Evolutionary conservation across 2,113 vertebrate species (phyloP).

Genomic region (Silurus glanis): DNA sequence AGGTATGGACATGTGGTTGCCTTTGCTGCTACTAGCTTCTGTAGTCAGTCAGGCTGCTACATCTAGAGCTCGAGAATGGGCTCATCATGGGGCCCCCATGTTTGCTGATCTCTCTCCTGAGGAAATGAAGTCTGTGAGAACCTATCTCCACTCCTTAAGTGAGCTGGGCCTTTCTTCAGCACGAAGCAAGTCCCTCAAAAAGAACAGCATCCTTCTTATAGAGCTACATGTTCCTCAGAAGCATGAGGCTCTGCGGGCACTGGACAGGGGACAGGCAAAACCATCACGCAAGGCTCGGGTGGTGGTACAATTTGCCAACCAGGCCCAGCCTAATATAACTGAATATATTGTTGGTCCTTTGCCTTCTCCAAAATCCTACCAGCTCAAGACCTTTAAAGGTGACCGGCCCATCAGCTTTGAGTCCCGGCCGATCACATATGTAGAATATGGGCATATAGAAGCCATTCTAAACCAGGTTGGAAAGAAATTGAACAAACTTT

Average conservation of each 20-base stretch:
- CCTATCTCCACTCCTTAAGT: constrained; percentile 72
- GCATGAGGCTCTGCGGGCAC: constrained; percentile 72
- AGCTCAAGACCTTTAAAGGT: constrained; percentile 51
- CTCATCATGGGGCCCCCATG: constrained; percentile 73
- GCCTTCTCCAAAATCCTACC: constrained; percentile 70
- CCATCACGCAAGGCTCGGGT: constrained; percentile 79
- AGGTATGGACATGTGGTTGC: constrained; percentile 64
- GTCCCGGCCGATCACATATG: constrained; percentile 70
- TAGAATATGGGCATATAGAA: constrained; percentile 72
- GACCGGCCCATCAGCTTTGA: constrained; percentile 64
- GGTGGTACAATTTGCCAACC: constrained; percentile 80
- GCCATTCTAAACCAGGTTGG: constrained; percentile 54
- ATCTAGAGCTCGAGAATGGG: constrained; percentile 66
- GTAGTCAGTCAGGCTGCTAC: constrained; percentile 49
- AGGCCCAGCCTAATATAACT: constrained; percentile 78
- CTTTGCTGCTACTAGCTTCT: constrained; percentile 58
- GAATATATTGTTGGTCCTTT: constrained; percentile 83
- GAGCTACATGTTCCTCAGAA: constrained; percentile 85
- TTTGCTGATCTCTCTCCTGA: constrained; percentile 79
- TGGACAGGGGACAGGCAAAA: constrained; percentile 69
- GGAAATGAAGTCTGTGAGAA: constrained; percentile 75
- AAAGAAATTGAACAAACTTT: constrained; percentile 69
- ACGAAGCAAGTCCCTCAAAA: constrained; percentile 59
- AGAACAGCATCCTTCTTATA: constrained; percentile 85
- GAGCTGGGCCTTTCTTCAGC: constrained; percentile 72